Conservation (phyloP, 2,797 vertebrate species). For the Syngnathus rostellatus region DNA sequence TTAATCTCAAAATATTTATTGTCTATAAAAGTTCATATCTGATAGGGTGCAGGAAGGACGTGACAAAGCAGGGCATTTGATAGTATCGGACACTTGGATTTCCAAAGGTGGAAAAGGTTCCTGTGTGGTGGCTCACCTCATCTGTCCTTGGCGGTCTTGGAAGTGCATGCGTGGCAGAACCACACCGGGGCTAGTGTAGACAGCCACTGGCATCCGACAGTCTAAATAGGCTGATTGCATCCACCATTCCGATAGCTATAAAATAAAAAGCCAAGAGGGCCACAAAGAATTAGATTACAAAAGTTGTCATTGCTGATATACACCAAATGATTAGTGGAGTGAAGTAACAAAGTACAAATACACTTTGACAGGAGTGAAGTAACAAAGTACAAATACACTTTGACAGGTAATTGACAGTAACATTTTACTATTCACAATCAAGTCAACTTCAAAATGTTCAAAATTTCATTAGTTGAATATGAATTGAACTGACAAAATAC, state of each 20-base stretch:
- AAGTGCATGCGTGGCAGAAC: constrained; percentile 90
- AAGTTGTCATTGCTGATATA: neutral
- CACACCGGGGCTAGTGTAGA: constrained; percentile 88
- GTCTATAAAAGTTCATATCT: neutral
- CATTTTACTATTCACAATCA: neutral
- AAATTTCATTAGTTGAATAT: too few relatives aligned
- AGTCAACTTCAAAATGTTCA: too few relatives aligned
- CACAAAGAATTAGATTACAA: neutral
- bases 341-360: neutral
- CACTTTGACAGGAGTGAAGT: neutral
- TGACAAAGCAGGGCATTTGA: neutral
- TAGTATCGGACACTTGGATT: neutral
- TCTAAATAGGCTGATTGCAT: constrained; percentile 91
- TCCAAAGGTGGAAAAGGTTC: neutral
- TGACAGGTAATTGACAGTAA: neutral
- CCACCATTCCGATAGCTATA: constrained; percentile 93
- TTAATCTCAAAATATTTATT: constrained; percentile 9
- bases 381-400: neutral
- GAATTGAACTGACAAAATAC: too few relatives aligned
- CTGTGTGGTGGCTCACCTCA: constrained; percentile 67
- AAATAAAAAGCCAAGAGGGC: neutral
- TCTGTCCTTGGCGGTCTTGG: constrained; percentile 89
- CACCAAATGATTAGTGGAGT: neutral
- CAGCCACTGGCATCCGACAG: constrained; percentile 87
- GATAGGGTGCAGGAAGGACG: neutral